Percentiles rank a stretch among this genome's conserved stretches.
Conservation (phyloP, 2,888 invertebrate genomes). For the Eumacrocentrus americanus region DNA sequence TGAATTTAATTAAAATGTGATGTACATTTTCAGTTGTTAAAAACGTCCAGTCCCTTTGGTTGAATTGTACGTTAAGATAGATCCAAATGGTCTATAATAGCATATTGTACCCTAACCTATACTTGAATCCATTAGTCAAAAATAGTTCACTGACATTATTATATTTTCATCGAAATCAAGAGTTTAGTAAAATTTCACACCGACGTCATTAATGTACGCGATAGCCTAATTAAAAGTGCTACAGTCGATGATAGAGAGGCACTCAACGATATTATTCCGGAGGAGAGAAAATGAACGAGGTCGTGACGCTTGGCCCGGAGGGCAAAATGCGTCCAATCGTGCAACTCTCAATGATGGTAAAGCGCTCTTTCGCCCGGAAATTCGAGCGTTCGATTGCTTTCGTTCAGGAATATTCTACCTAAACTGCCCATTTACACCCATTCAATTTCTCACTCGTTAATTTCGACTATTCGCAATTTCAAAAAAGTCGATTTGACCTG, state of each 20-base stretch:
- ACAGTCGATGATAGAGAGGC: background rate
- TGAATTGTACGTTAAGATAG: too few relatives aligned
- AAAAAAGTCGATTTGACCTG: background rate
- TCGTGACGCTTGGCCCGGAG: background rate
- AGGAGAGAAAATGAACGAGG: background rate
- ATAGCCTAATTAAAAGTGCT: constrained; percentile 33
- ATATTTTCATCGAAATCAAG: too few relatives aligned
- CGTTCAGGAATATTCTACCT: background rate
- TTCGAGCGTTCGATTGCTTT: background rate
- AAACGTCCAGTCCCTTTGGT: too few relatives aligned
- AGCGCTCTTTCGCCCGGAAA: background rate
- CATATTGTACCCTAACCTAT: too few relatives aligned
- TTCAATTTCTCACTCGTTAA: background rate
- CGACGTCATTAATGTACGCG: background rate
- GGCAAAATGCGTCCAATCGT: background rate
- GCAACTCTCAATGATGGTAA: background rate
- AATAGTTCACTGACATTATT: too few relatives aligned
- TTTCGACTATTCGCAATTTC: background rate
- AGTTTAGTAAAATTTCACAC: background rate
- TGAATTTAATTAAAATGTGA: too few relatives aligned
- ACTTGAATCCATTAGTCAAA: too few relatives aligned
- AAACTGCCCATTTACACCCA: background rate
- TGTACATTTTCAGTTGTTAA: too few relatives aligned
- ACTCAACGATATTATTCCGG: constrained; percentile 12
- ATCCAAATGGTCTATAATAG: too few relatives aligned